Base-by-base conservation (phyloP, 2,888 invertebrate species). In the Dicranocentrus wangi region DNA sequence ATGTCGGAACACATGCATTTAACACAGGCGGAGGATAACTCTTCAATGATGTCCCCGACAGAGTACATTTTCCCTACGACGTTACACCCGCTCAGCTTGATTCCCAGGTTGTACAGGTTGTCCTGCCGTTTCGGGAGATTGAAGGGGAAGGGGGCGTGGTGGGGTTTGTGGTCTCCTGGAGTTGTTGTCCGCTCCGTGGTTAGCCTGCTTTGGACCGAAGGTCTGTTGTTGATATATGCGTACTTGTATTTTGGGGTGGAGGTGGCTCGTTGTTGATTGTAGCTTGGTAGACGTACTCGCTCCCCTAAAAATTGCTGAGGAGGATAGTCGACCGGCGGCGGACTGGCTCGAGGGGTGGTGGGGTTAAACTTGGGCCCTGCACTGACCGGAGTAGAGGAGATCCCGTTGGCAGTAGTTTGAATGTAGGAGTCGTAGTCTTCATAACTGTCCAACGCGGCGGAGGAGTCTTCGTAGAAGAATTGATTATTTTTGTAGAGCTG, bases 41-140 rank as follows among this genome's bases (percentile, higher is more conserved):
- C 95, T 1, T 93, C 91, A 86, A 96, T 95, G 85, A 94, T 93
- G 87, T 93, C 91, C 2, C 94, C 95, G 10, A 95, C 94, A 25
- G 93, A 91, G 88, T 95, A 95, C 94, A 95, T 95, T 84, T 93
- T 91, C 5, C 96, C 96, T 87, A 95, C 95, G 87, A 96, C 95
- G 89, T 96, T 96, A 88, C 96, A 96, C 0, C 95, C 95, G 13
- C 94, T 94, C 82, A 95, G 88, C 89, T 95, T 95, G n/a, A 87
- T 83, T 17, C 87, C 87, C 61, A 85, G 32, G 43, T 80, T 66
- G 61, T 78, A 60, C 5, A 71, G 66, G 39, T 84, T 81, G 23
- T 81, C 82, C 75, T 84, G 84, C 51, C 32, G 84, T 47, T 53
- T 82, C 13, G 78, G 82, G 27, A 70, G 72, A 5, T 53, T 80